Evolutionary conservation across 2,888 invertebrate genomes (phyloP), one percentile per base, ranked within the genome.

Genomic region (Pocota personata): DNA sequence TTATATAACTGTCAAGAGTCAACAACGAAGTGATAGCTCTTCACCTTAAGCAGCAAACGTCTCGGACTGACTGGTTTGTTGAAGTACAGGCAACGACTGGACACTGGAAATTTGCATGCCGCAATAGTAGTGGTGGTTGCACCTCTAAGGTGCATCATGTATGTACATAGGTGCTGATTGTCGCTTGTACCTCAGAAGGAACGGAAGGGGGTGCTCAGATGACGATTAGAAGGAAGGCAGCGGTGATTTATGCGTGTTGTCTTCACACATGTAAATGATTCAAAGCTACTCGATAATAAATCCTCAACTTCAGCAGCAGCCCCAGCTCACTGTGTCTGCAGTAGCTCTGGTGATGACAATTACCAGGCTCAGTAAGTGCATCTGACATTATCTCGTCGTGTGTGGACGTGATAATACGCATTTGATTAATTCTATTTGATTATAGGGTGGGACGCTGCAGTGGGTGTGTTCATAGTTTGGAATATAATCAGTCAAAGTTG

Each of bases 1-100:
- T 88, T 88, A 88, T 88, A 86, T 88, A 80, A 87, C 82, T 88
- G 88, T 88, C 88, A 88, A 71, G 82, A 87, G 76, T 82, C 80
- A 72, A 75, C 80, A 77, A 46, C 55, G 35, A 66, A 82, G 84
- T 82, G 88, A 84, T 88, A 84, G 87, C 87, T 88, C 80, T 82
- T 76, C 87, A 75, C 80, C 71, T 67, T 71, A 66, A 64, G 48
- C 73, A 66, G 64, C 86, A 76, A 66, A 43, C 27, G 24, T 76
- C 46, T 48, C 71, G 43, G 57, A 60, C 73, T 55, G 50, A 76
- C 27, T n/a, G 66, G n/a, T 19, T 40, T 57, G 77, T 76, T 79
- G 83, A 84, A 77, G 35, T 40, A 35, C 21, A 19, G 43, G 3
- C 4, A 37, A 10, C 10, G 46, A 35, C 46, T 32, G 24, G 37